phyloP scores from a whole-genome alignment of 2,113 vertebrate genomes.

The Nipponia nippon region DNA sequence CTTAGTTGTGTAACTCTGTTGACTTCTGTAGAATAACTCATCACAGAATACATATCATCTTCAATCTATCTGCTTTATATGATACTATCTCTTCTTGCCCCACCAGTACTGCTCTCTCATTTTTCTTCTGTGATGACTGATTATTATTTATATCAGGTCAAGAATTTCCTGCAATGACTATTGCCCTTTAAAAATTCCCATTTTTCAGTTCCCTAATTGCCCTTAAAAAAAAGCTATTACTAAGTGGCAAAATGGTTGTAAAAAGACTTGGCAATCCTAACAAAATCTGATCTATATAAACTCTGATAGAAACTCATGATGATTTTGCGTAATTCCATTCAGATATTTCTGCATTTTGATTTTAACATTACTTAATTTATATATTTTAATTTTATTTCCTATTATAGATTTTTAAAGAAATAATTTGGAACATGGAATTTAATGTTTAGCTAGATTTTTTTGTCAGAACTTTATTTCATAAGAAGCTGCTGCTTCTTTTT shows the following conservation, averaged over 20 bases:
- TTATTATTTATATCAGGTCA: constrained; percentile 1
- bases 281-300: constrained; percentile 4
- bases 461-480: background rate
- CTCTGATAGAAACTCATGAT: background rate
- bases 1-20: background rate
- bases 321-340: background rate
- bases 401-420: background rate
- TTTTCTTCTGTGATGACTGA: background rate
- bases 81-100: background rate
- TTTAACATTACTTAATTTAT: background rate
- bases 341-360: background rate
- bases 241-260: background rate
- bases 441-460: background rate
- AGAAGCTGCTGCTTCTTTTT: background rate
- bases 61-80: background rate
- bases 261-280: background rate
- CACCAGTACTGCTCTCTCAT: background rate
- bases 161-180: constrained; percentile 15
- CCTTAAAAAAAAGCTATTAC: background rate
- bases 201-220: constrained; percentile 14
- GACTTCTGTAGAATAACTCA: background rate
- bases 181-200: background rate
- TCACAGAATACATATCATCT: background rate
- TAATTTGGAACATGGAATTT: background rate
- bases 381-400: background rate